Conservation (phyloP, 1,140 invertebrate genomes). For the Portunus trituberculatus region DNA sequence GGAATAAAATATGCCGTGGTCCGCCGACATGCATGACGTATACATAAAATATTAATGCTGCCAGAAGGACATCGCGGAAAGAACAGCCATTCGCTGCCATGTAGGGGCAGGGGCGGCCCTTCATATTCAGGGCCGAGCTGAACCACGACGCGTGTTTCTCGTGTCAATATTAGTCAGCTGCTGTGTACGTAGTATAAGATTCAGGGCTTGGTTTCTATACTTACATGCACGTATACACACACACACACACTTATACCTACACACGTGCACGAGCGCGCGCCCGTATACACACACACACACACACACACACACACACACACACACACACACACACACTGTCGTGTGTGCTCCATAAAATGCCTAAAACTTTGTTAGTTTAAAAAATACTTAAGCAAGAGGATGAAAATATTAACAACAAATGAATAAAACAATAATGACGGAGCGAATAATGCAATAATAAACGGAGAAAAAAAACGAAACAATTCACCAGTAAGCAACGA, state of each 20-base stretch:
- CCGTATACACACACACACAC: constrained; percentile 43
- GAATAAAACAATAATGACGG: not conserved
- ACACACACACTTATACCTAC: not conserved
- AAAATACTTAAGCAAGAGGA: not conserved
- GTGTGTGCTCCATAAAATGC: not conserved
- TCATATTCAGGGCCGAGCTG: not conserved
- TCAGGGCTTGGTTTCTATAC: not conserved
- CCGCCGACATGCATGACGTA: not conserved
- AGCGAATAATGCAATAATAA: not conserved
- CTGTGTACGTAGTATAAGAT: constrained; percentile 14
- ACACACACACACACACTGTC: constrained; percentile 5
- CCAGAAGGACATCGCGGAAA: not conserved
- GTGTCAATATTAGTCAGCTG: not conserved
- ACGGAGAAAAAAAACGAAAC: not conserved
- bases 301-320: constrained; percentile 35
- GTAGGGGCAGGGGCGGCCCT: not conserved
- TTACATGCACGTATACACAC: constrained; percentile 36
- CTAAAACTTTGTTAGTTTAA: not conserved
- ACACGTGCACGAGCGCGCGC: not conserved
- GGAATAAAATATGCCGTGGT: not conserved
- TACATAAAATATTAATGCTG: constrained; percentile 14
- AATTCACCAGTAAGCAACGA: not conserved
- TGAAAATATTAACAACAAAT: not conserved
- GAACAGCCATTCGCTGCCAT: not conserved
- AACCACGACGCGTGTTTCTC: not conserved